A percentile compares a stretch with the other conserved stretches of the same genome.
Conservation (phyloP, 2,888 invertebrate genomes). For the Ptychoptera albimana region DNA sequence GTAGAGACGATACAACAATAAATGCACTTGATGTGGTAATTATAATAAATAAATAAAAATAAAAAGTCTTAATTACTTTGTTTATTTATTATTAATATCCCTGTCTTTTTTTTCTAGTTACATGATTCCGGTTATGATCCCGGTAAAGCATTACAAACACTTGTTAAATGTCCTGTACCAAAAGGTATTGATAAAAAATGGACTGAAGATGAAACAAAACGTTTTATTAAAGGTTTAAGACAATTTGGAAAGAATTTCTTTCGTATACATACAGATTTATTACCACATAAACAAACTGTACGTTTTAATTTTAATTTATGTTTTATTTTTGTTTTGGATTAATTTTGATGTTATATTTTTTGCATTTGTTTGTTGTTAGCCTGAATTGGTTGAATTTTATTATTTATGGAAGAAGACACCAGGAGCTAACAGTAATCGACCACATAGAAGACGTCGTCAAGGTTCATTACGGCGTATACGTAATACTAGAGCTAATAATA, state of each 20-base stretch:
- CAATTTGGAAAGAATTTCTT: conserved; percentile 99
- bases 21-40: conserved; percentile 85
- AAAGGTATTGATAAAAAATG: conserved; percentile 96
- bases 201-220: conserved; percentile 95
- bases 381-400: conserved; percentile 95
- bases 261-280: conserved; percentile 86
- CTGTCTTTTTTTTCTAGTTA: conserved; percentile 39
- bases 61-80: background rate
- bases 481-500: conserved; percentile 50
- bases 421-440: conserved; percentile 90
- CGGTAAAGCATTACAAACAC: conserved; percentile 85
- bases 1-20: conserved; percentile 92
- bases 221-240: conserved; percentile 94
- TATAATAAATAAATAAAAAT: too few relatives aligned
- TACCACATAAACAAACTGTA: conserved; percentile 92
- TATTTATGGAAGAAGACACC: conserved; percentile 99
- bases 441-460: conserved; percentile 77
- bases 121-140: conserved; percentile 96
- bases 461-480: conserved; percentile 75
- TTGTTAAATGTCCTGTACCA: conserved; percentile 93
- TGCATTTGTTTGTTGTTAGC: conserved; percentile 30
- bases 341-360: conserved; percentile 2
- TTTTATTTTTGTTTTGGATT: conserved; percentile 1
- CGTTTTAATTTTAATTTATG: background rate
- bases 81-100: background rate